These are phyloP conservation scores for Collichthys lucidus DNA, from an alignment of 2,113 vertebrate genomes.

Conservation along the genomic window DNA sequence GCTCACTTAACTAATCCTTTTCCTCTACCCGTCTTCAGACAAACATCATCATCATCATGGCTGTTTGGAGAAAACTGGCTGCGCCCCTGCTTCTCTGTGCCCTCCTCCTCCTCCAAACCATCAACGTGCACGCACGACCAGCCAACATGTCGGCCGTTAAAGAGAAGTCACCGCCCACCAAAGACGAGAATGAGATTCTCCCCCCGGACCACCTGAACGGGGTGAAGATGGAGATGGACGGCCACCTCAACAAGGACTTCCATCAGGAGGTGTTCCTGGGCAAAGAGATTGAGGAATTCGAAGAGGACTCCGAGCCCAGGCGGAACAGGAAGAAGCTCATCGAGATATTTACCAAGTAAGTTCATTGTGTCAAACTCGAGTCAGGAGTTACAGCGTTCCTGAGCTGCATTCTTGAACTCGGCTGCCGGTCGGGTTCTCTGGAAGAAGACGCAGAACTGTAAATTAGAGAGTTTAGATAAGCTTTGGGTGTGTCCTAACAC, in stretches of 20 bases:
- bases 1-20: not conserved
- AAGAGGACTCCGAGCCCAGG: constrained; percentile 91
- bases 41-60: constrained; percentile 78
- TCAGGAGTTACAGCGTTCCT: not conserved
- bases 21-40: not conserved
- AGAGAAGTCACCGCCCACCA: constrained; percentile 80
- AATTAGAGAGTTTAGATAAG: not conserved
- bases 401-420: fast-evolving
- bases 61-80: constrained; percentile 69
- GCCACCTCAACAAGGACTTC: constrained; percentile 95
- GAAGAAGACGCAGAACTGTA: not conserved
- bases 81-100: constrained; percentile 81
- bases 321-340: constrained; percentile 92
- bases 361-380: not conserved
- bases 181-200: constrained; percentile 92
- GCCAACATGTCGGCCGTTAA: constrained; percentile 90
- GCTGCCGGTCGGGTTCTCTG: not conserved
- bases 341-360: constrained; percentile 94
- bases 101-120: constrained; percentile 76
- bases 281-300: constrained; percentile 92
- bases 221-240: constrained; percentile 94
- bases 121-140: constrained; percentile 86
- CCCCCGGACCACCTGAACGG: constrained; percentile 95
- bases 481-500: not conserved
- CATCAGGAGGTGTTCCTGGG: constrained; percentile 98